Conservation (phyloP, 2,797 vertebrate genomes). For the Tadarida brasiliensis region DNA sequence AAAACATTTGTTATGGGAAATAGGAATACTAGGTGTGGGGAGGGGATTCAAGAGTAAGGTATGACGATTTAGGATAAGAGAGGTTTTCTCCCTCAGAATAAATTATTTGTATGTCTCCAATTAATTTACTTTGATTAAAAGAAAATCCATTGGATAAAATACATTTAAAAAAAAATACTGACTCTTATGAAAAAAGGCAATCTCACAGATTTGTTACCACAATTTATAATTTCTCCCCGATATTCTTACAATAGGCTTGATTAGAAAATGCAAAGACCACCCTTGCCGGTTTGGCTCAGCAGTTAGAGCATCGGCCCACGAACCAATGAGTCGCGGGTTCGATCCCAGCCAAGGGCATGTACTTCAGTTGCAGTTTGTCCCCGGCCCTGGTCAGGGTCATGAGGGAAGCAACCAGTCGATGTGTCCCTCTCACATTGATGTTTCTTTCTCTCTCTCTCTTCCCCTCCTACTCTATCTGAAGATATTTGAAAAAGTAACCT, state of each 20-base stretch:
- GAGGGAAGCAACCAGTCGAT: no score
- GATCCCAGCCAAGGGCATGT: no score
- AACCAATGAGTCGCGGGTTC: no score
- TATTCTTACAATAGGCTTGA: neutral
- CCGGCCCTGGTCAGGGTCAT: no score
- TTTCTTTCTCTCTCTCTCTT: no score
- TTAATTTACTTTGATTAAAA: constrained; percentile 48
- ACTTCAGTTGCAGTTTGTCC: no score
- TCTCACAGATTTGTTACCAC: neutral
- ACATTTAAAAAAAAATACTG: neutral
- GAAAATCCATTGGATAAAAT: neutral
- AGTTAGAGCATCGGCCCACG: no score
- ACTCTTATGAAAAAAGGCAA: neutral
- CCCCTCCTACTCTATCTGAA: no score
- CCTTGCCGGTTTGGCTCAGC: neutral
- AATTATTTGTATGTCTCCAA: neutral
- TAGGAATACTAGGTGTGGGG: neutral
- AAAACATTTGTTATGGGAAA: neutral
- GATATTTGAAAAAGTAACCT: no score
- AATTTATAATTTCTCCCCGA: neutral
- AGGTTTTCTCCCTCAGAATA: neutral
- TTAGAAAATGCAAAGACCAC: neutral
- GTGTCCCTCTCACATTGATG: no score
- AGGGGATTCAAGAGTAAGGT: neutral
- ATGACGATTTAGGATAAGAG: neutral